Base-by-base conservation (phyloP, 2,113 vertebrate genomes). In the Lethenteron camtschaticum region DNA sequence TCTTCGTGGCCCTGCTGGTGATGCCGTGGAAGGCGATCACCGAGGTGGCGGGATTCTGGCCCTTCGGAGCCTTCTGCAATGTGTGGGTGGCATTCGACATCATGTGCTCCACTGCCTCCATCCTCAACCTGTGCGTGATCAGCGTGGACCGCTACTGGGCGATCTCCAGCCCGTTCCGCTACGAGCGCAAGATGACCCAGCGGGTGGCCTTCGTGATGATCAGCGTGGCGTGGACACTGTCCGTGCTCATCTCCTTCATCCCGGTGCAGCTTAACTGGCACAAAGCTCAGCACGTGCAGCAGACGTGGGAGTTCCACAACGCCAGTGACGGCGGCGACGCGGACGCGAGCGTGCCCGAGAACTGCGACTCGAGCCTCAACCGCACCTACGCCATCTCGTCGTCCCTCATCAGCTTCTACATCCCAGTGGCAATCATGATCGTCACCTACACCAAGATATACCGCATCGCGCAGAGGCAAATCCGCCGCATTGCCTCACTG, bases 11-110 rank as follows among this genome's bases (percentile, higher is more conserved):
- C 3, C 75, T 95, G 69, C 80, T 97, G 14, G 91, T 97, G 70
- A 96, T 95, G 92, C 90, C 92, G 4, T 97, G 92, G 92, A 94
- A 94, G 78, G 91, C 90, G 0, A 88, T 85, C 55, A 83, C 87
- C 0, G 91, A 96, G 72, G 88, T 97, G 72, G 86, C 85, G 0
- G 87, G 89, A 0, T 88, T 87, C 73, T 97, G 92, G 92, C 92
- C 92, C 8, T 97, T 97, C 56, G 91, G 90, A 57, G 78, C 81
- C 68, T 97, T 94, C 80, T 96, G 91, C 71, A 84, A 87, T 68
- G 58, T 90, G 68, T 97, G 91, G 90, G 87, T 96, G 75, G 91
- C 90, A 60, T 96, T 94, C 16, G 92, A 97, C 78, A 97, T 95
- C 75, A 92, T 88, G 89, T 97, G 91, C 75, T 94, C 87, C 76